phyloP scores from a whole-genome alignment of 2,888 invertebrate genomes.

The Dastarcus helophoroides region DNA sequence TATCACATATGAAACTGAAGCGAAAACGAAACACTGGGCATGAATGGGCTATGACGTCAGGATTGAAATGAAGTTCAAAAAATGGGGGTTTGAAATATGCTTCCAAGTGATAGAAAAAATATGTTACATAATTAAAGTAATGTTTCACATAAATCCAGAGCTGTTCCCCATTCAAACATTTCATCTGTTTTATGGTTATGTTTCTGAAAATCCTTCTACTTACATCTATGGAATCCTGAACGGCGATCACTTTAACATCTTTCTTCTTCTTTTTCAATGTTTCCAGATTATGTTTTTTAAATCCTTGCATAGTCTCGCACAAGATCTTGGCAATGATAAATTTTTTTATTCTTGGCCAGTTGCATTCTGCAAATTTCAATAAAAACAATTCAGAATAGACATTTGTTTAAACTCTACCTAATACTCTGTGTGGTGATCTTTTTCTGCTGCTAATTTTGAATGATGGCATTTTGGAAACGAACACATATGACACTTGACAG shows the following conservation, averaged over 20 bases:
- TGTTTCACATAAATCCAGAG: neutral
- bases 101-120: neutral
- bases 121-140: neutral
- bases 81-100: neutral
- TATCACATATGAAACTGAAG: too few species aligned
- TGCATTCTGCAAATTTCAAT: constrained; percentile 28
- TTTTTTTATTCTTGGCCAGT: constrained; percentile 32
- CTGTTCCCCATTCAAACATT: too few species aligned
- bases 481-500: too few species aligned
- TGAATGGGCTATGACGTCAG: too few species aligned
- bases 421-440: constrained; percentile 4
- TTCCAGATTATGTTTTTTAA: constrained; percentile 37
- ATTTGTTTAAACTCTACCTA: constrained; percentile 2
- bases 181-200: too few species aligned
- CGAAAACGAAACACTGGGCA: too few species aligned
- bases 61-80: too few species aligned
- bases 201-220: constrained; percentile 10
- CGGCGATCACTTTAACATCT: constrained; percentile 29
- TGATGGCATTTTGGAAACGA: too few species aligned
- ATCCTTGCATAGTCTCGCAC: constrained; percentile 38
- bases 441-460: too few species aligned
- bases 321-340: constrained; percentile 34
- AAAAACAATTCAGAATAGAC: constrained; percentile 10
- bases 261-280: constrained; percentile 37
- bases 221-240: constrained; percentile 28